These are phyloP conservation scores for Amblyornis subalaris DNA, from an alignment of 2,113 vertebrate species.

Conservation along the genomic window DNA sequence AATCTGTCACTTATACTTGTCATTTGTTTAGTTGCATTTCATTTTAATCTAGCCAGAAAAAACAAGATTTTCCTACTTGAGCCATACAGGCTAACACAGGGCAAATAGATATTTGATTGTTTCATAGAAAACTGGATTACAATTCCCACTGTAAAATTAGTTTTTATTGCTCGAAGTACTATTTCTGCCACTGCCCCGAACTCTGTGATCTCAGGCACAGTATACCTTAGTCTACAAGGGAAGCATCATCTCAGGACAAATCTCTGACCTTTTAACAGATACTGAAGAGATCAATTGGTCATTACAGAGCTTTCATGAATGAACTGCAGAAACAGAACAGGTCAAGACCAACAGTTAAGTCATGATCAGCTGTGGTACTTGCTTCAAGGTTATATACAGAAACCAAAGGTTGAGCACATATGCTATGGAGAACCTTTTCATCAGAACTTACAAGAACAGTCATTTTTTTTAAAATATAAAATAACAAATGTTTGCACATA, in stretches of 20 bases:
- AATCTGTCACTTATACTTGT: background rate
- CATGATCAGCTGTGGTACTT: background rate
- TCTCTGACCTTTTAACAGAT: conserved; percentile 5
- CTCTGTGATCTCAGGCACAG: background rate
- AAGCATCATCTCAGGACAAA: background rate
- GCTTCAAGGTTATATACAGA: background rate
- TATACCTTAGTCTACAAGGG: background rate
- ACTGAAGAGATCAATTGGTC: background rate
- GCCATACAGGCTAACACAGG: background rate
- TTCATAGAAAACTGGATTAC: background rate
- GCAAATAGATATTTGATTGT: background rate
- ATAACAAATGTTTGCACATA: background rate
- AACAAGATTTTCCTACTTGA: background rate
- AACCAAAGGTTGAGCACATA: background rate
- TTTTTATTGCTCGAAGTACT: background rate
- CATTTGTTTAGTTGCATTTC: background rate
- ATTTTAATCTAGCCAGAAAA: background rate
- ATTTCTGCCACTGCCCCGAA: background rate
- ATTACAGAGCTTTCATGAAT: background rate
- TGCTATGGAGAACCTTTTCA: background rate
- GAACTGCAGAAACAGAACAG: background rate
- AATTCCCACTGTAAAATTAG: background rate
- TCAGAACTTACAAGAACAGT: background rate
- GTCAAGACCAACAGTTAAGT: background rate
- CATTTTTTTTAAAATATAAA: background rate